A percentile compares a stretch with the other conserved stretches of the same genome.
Evolutionary conservation across 2,797 vertebrate genomes (phyloP).

Genomic region (Gambusia yucatana): DNA sequence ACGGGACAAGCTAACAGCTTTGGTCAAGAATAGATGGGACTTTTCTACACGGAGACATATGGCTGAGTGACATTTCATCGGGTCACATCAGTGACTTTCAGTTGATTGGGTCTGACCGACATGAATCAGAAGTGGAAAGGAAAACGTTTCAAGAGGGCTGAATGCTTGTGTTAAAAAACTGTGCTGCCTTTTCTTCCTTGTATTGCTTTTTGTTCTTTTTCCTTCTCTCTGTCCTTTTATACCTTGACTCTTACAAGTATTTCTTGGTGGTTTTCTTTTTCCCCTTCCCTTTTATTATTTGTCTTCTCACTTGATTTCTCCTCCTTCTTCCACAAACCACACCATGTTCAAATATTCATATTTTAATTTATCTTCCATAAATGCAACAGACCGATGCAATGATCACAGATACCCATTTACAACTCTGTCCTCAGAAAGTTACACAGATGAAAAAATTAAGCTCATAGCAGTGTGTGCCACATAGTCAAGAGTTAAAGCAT

Average conservation of each 20-base stretch:
- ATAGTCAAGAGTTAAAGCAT: neutral
- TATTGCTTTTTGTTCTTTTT: neutral
- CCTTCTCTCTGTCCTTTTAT: neutral
- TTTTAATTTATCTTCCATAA: neutral
- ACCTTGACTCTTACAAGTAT: neutral
- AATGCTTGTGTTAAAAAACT: neutral
- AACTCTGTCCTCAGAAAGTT: neutral
- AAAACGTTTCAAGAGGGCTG: neutral
- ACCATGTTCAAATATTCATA: neutral
- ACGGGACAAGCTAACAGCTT: neutral
- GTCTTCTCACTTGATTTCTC: neutral
- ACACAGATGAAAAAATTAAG: neutral
- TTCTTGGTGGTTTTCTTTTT: neutral
- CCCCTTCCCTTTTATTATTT: neutral
- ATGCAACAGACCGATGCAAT: neutral
- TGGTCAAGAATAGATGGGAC: neutral
- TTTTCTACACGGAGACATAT: neutral
- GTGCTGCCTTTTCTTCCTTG: neutral
- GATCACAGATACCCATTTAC: neutral
- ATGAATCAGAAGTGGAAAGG: neutral
- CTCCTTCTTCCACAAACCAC: neutral
- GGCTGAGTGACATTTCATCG: neutral
- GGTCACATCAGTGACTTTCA: conserved; percentile 11
- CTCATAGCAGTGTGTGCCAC: neutral
- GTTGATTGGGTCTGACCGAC: conserved; percentile 8